Base-by-base conservation (phyloP, 2,888 invertebrate species). In the Melanostoma mellinum region DNA sequence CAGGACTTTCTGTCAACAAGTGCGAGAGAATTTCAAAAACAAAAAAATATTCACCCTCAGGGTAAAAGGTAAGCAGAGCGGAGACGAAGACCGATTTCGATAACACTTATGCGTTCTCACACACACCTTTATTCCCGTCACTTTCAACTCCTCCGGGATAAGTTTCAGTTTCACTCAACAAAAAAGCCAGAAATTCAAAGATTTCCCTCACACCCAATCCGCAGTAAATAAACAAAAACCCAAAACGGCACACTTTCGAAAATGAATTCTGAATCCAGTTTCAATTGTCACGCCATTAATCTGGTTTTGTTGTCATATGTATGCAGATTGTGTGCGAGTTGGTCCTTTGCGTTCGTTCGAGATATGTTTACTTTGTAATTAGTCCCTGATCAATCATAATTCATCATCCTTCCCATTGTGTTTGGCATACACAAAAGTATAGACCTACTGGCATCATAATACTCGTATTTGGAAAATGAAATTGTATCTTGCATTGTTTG, bases 331-430 rank as follows among this genome's bases (percentile, higher is more conserved):
- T 32, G n/a, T 63, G 40, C 33, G 63, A 20, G 40, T 46, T 63
- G 68, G 61, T 71, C 74, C 79, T 80, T 20, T 20, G 20, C 20
- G 20, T 20, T 20, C 1, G 20, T 20, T 55, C 42, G 61, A 73
- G 48, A 4, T 75, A 6, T 85, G 77, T 78, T 82, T 82, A 53
- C 71, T 68, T 78, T 67, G 69, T 85, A 78, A 85, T 85, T 85
- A 85, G 82, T 72, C 82, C 71, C 60, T 72, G 78, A 85, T 85
- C 85, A 82, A 85, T 85, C 85, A 85, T 85, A 85, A 85, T 85
- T 84, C 85, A 85, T 85, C 85, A 84, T 76, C 50, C 30, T 10
- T 6, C 6, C 48, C 60, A 60, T 78, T 79, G 74, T 84, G 20
- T 65, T 20, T 4, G 6, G 55, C 36, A 35, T 33, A 0, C 36